phyloP scores from a whole-genome alignment of 1,140 invertebrate species.

The Chironomus tepperi region DNA sequence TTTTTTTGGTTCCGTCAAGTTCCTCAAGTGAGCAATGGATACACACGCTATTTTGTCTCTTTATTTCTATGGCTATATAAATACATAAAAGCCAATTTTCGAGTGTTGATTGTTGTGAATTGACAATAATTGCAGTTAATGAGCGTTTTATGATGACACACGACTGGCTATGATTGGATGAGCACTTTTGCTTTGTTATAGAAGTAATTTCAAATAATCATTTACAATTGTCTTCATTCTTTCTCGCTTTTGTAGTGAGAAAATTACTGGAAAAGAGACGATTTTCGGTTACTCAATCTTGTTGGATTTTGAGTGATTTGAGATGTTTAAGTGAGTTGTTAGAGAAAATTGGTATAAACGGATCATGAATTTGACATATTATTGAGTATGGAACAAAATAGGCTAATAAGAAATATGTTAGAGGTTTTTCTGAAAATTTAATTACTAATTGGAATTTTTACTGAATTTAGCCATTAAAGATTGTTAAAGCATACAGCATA shows the following conservation, averaged over 20 bases:
- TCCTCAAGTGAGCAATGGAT: not conserved
- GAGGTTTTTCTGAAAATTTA: too few relatives aligned
- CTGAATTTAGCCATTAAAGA: too few relatives aligned
- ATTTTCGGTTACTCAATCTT: too few relatives aligned
- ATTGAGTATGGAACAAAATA: too few relatives aligned
- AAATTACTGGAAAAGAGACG: too few relatives aligned
- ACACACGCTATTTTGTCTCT: not conserved
- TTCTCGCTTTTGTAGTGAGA: not conserved
- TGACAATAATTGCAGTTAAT: slow-evolving; percentile 8
- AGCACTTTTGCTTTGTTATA: not conserved
- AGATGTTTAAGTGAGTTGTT: too few relatives aligned
- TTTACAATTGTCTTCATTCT: not conserved
- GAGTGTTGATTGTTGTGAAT: not conserved
- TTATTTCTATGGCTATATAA: not conserved
- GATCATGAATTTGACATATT: too few relatives aligned
- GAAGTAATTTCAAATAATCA: slow-evolving; percentile 6
- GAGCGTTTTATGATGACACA: not conserved
- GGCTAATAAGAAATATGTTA: too few relatives aligned
- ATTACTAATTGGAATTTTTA: too few relatives aligned
- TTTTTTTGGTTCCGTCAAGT: not conserved
- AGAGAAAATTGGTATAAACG: too few relatives aligned
- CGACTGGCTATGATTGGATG: not conserved
- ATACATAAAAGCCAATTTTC: not conserved
- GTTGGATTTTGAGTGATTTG: too few relatives aligned
- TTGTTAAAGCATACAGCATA: too few relatives aligned